These are phyloP conservation scores for Pomacea maculata DNA, from an alignment of 1,140 invertebrate species.

Conservation along the genomic window DNA sequence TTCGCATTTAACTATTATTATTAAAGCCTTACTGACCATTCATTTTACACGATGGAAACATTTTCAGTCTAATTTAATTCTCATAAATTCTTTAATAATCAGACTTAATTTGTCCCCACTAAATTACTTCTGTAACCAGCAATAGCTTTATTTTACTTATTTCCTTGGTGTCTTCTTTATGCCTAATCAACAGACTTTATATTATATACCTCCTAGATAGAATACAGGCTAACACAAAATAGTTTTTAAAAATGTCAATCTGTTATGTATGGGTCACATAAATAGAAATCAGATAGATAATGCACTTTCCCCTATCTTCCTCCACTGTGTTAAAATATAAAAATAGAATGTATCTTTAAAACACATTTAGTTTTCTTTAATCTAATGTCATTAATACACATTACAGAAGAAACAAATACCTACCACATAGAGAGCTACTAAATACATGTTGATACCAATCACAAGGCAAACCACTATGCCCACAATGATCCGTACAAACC, in stretches of 20 bases:
- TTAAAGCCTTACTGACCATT: too few relatives aligned
- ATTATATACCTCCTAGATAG: too few relatives aligned
- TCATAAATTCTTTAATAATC: not conserved
- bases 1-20: too few relatives aligned
- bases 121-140: not conserved
- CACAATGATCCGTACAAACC: conserved; percentile 41
- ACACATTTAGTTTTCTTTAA: too few relatives aligned
- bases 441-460: conserved; percentile 50
- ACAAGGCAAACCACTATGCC: conserved; percentile 48
- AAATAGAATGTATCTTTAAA: not conserved
- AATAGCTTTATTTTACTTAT: not conserved
- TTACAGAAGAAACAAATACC: conserved; percentile 24
- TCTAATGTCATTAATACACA: not conserved
- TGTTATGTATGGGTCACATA: not conserved
- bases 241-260: too few relatives aligned
- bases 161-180: not conserved
- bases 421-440: conserved; percentile 51
- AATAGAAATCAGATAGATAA: not conserved
- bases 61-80: not conserved
- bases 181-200: too few relatives aligned
- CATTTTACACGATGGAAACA: not conserved
- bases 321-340: not conserved
- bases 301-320: not conserved
- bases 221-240: too few relatives aligned
- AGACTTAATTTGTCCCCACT: not conserved